Evolutionary conservation across 2,113 vertebrate species (phyloP).

Genomic region (Bubo bubo): DNA sequence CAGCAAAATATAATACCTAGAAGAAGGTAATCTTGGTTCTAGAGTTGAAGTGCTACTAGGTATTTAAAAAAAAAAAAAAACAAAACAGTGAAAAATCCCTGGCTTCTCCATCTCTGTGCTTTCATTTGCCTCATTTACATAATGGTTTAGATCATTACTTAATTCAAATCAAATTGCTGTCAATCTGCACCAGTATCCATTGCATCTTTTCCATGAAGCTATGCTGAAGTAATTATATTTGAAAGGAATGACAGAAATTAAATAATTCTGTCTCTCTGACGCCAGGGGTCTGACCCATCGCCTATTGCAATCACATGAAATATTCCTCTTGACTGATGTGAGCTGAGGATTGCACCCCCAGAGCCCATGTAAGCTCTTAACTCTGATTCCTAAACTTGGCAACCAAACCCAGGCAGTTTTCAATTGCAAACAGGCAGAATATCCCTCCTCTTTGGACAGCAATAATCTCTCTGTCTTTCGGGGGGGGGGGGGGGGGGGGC

Average conservation of each 20-base stretch:
- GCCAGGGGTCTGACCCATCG: conserved; percentile 12
- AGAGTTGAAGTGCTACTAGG: neutral
- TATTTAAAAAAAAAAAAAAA: neutral
- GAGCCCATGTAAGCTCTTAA: conserved; percentile 34
- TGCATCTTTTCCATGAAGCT: neutral
- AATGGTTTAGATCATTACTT: conserved; percentile 53
- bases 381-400: conserved; percentile 64
- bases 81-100: neutral
- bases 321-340: neutral
- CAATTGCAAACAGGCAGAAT: neutral
- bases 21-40: neutral
- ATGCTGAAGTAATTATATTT: neutral
- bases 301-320: neutral
- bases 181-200: neutral
- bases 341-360: conserved; percentile 18
- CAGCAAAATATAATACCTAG: neutral
- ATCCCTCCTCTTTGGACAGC: conserved; percentile 26
- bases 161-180: conserved; percentile 48
- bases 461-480: conserved; percentile 7
- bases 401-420: neutral
- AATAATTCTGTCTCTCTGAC: neutral
- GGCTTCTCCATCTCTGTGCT: neutral
- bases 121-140: conserved; percentile 48
- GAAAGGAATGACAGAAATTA: neutral
- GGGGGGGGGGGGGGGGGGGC: no score